Evolutionary conservation across 2,797 vertebrate species (phyloP).

Genomic region (Chloroceryle amazona): DNA sequence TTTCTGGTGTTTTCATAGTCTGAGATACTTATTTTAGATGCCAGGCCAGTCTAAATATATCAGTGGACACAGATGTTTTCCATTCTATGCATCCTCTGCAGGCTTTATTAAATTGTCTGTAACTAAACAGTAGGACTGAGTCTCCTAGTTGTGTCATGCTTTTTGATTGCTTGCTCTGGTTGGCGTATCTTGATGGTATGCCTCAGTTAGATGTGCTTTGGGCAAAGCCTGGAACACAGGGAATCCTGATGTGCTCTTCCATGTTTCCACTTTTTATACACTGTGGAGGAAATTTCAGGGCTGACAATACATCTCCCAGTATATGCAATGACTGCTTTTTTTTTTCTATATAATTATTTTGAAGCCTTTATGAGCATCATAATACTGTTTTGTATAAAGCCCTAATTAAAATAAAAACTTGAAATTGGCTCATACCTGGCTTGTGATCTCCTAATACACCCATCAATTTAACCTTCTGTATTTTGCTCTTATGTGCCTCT

Average conservation of each 20-base stretch:
- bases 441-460: not conserved
- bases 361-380: not conserved
- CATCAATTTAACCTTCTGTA: not conserved
- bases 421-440: not conserved
- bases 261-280: not conserved
- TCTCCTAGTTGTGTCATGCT: not conserved
- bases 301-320: not conserved
- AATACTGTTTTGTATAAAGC: not conserved
- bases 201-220: not conserved
- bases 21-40: not conserved
- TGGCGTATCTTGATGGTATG: not conserved
- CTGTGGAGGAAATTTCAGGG: not conserved
- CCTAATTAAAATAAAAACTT: not conserved
- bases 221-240: not conserved
- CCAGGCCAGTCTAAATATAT: not conserved
- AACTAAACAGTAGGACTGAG: not conserved
- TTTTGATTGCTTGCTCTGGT: not conserved
- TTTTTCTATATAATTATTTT: not conserved
- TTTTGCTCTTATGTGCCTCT: slow-evolving; percentile 24
- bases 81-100: not conserved
- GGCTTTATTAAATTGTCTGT: slow-evolving; percentile 10
- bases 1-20: not conserved
- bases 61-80: slow-evolving; percentile 11
- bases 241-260: not conserved
- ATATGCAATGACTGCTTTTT: not conserved